phyloP scores from a whole-genome alignment of 2,888 invertebrate genomes.

The Limnephilus rhombicus region DNA sequence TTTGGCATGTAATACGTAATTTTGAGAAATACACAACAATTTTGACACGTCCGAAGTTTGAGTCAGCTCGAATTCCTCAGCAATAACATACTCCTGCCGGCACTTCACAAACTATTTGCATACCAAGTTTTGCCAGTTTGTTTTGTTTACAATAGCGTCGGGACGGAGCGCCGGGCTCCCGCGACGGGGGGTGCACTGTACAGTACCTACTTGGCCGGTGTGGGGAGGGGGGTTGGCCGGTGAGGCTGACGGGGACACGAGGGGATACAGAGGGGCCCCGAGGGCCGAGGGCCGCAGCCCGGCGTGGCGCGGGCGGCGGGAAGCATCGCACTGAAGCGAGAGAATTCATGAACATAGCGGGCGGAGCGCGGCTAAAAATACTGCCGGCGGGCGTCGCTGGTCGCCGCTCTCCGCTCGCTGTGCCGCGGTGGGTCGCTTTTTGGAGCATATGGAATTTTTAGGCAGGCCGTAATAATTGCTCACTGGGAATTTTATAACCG shows the following conservation, averaged over 20 bases:
- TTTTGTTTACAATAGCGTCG: conserved; percentile 58
- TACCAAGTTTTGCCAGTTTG: conserved; percentile 46
- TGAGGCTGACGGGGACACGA: conserved; percentile 35
- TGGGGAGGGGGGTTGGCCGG: neutral
- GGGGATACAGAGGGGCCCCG: neutral
- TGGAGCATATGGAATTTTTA: conserved; percentile 35
- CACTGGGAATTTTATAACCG: neutral
- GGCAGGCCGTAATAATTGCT: conserved; percentile 12
- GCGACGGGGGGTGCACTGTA: neutral
- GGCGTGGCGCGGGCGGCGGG: conserved; percentile 27
- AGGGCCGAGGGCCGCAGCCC: neutral
- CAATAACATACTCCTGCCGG: conserved; percentile 37
- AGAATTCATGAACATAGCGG: conserved; percentile 10
- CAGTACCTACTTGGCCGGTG: neutral
- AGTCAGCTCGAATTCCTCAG: conserved; percentile 5
- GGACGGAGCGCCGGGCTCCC: conserved; percentile 4
- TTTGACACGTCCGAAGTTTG: conserved; percentile 16
- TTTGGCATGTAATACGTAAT: neutral
- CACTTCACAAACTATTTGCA: conserved; percentile 46
- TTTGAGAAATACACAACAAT: conserved; percentile 12
- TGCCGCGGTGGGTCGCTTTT: conserved; percentile 12
- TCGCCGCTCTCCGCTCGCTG: neutral
- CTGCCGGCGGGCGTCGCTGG: conserved; percentile 7
- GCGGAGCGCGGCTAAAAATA: conserved; percentile 55
- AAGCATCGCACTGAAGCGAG: conserved; percentile 40